Evolutionary conservation across 2,797 vertebrate genomes (phyloP).

Genomic region (Rhynchonycteris naso): DNA sequence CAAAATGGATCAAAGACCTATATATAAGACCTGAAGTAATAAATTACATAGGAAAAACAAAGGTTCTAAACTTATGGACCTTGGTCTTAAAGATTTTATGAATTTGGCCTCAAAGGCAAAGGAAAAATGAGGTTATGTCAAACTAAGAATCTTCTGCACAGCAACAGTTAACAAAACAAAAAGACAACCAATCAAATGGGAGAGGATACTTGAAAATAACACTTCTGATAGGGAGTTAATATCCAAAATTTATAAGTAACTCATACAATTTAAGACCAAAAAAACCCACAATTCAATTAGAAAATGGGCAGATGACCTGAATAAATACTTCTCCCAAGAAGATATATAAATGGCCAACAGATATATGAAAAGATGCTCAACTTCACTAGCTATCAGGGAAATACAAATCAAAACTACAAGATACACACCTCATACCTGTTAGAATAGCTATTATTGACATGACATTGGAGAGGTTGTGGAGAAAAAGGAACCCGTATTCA

Average conservation of each 20-base stretch:
- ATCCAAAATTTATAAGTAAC: neutral
- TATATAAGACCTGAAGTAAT: neutral
- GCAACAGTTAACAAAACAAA: neutral
- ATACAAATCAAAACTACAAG: neutral
- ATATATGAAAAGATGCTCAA: neutral
- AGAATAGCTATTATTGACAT: neutral
- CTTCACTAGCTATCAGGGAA: neutral
- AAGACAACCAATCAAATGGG: neutral
- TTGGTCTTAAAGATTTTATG: neutral
- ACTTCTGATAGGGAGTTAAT: neutral
- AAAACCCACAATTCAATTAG: neutral
- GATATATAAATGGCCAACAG: neutral
- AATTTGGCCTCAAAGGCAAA: neutral
- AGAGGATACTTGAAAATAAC: neutral
- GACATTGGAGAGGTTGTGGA: neutral
- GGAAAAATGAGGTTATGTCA: neutral
- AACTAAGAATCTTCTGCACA: neutral
- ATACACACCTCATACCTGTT: neutral
- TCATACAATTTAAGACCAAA: neutral
- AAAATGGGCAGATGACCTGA: neutral
- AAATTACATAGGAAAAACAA: neutral
- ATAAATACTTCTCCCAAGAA: neutral
- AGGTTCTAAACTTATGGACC: neutral
- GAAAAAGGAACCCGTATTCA: neutral
- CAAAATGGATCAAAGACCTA: neutral